Evolutionary conservation across 1,140 invertebrate species (phyloP), one percentile per base, ranked within the genome.

Genomic region (Drosophila ananassae): DNA sequence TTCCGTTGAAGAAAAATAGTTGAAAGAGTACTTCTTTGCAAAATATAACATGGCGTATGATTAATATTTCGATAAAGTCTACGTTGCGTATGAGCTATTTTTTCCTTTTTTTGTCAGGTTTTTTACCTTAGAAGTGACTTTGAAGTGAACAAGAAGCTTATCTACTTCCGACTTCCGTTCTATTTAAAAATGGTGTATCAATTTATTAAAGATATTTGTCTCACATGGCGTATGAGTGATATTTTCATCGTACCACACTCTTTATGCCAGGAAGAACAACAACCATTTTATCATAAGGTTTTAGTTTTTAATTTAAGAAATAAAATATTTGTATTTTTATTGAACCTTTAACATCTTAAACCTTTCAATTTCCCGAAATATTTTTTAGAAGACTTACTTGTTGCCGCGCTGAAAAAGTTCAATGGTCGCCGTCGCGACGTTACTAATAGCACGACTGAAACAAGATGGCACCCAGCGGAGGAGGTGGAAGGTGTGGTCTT

Each of bases 381-480:
- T 17, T 17, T 17, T 17, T 17, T 0, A 17, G 1, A 0, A 2
- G 6, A 44, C 17, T 12, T 2, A 37, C 34, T 12, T 37, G 34
- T n/a, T 69, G 66, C 63, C 17, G 7, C n/a, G 13, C 39, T 17
- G 8, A 13, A 68, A 46, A 32, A 57, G 66, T 69, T 69, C 44
- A 69, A 32, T 34, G 52, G 17, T 17, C 52, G 52, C 34, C 34
- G 2, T 37, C 34, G 3, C 34, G 13, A 47, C 32, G 32, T 21
- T 2, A 30, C 50, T 69, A 57, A 69, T 69, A 30, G 30, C 46
- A 22, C 25, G 24, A 32, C 24, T 69, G 25, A 21, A 39, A 24
- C 25, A 34, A n/a, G 51, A 24, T 46, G 34, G 51, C 46, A 51
- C 21, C 44, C 9, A 24, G 22, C 22, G 50, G 17, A 4, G 12